These are phyloP conservation scores for Amphipoea lucens DNA, from an alignment of 2,888 invertebrate genomes.

Conservation along the genomic window DNA sequence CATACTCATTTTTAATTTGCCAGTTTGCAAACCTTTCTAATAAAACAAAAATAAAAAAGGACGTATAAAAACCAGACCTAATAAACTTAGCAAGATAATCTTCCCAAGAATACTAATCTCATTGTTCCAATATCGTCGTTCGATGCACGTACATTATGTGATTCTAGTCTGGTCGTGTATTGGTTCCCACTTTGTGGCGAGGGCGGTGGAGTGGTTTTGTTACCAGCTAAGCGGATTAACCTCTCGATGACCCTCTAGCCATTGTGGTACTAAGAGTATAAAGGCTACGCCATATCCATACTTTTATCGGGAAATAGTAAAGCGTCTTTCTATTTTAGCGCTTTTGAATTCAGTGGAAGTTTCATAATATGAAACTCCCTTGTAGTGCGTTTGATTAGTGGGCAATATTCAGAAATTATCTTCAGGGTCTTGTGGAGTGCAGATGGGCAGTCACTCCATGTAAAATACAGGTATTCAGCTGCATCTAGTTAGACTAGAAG, in stretches of 20 bases:
- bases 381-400: not conserved
- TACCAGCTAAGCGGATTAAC: slow-evolving; percentile 54
- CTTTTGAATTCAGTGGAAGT: not conserved
- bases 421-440: not conserved
- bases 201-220: slow-evolving; percentile 42
- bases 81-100: not conserved
- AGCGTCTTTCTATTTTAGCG: not conserved
- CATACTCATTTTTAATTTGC: not conserved
- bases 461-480: not conserved
- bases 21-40: not conserved
- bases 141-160: slow-evolving; percentile 22
- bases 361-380: not conserved
- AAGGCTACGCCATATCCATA: slow-evolving; percentile 15
- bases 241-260: slow-evolving; percentile 18
- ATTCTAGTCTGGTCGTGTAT: slow-evolving; percentile 24
- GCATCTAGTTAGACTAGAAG: not conserved
- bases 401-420: not conserved
- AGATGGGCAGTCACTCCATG: not conserved
- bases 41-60: not conserved
- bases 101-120: slow-evolving; percentile 2
- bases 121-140: slow-evolving; percentile 15
- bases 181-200: slow-evolving; percentile 32
- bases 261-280: slow-evolving; percentile 3
- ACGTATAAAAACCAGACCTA: not conserved
- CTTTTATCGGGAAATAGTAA: not conserved